Percentiles rank a stretch among this genome's conserved stretches.
Evolutionary conservation across 2,797 vertebrate species (phyloP).

Genomic region (Falco columbarius): DNA sequence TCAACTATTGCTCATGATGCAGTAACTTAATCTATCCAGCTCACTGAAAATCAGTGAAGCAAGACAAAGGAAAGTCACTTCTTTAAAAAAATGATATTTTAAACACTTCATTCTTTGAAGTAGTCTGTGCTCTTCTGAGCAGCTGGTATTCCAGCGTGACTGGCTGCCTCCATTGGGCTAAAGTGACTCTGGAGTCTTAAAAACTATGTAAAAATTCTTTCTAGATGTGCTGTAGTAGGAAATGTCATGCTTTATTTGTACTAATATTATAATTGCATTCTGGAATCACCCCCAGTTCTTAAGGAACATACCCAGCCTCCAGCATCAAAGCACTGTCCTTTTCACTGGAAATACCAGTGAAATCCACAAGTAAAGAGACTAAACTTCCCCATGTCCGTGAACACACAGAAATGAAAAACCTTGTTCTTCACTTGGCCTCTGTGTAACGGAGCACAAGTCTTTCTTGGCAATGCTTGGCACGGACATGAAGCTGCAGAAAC

Average conservation of each 20-base stretch:
- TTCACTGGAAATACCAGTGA: not conserved
- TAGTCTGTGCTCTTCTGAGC: not conserved
- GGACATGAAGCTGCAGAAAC: not conserved
- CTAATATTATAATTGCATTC: not conserved
- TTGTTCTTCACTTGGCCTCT: not conserved
- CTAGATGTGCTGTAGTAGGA: not conserved
- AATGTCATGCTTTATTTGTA: not conserved
- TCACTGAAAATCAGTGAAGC: not conserved
- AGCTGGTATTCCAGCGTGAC: not conserved
- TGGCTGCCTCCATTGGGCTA: not conserved
- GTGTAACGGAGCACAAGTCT: not conserved
- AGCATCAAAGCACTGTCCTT: not conserved
- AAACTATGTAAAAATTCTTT: not conserved
- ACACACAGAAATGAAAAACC: not conserved
- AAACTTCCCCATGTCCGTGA: not conserved
- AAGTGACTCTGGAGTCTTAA: not conserved
- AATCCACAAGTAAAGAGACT: not conserved
- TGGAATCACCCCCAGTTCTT: conserved; percentile 35
- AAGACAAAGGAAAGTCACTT: not conserved
- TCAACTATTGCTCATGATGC: not conserved
- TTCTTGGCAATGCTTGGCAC: not conserved
- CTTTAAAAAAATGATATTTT: not conserved
- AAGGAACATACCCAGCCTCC: not conserved
- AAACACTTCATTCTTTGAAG: not conserved
- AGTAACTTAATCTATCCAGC: not conserved